Evolutionary conservation across 37 sponge, comb jelly and placozoan genomes (phyloP).

Genomic region (Agelas oroides): DNA sequence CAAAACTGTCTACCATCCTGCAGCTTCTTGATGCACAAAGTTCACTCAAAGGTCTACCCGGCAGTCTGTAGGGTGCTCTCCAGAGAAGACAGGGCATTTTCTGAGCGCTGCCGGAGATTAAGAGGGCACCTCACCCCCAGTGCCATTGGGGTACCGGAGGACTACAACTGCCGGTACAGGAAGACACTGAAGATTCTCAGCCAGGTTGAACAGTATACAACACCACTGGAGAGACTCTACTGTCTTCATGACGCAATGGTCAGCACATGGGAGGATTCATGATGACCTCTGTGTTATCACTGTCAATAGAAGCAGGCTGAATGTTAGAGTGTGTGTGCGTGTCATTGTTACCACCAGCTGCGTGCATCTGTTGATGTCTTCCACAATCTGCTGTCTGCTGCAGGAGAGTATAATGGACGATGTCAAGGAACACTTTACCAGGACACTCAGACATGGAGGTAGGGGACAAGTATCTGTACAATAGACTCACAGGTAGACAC

Average conservation of each 20-base stretch:
- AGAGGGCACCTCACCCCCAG: slow-evolving; percentile 35
- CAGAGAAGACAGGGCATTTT: slow-evolving; percentile 23
- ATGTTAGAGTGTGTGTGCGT: too few relatives aligned
- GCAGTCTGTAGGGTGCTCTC: slow-evolving; percentile 42
- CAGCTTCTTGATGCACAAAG: slow-evolving; percentile 53
- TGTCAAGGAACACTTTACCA: slow-evolving; percentile 37
- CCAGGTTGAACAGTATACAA: neutral
- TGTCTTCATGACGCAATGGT: slow-evolving; percentile 70
- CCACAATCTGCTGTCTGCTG: neutral
- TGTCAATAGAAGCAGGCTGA: too few relatives aligned
- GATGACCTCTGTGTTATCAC: too few relatives aligned
- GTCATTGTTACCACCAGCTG: neutral
- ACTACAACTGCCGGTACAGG: slow-evolving; percentile 47
- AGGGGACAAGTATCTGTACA: too few relatives aligned
- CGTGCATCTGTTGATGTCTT: neutral
- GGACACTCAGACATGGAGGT: slow-evolving; percentile 61
- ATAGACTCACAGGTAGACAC: too few relatives aligned
- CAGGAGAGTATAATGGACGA: slow-evolving; percentile 54
- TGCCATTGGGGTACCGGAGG: slow-evolving; percentile 33
- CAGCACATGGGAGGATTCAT: neutral
- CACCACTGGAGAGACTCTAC: slow-evolving; percentile 62
- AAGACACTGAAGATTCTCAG: slow-evolving; percentile 33
- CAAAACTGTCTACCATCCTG: neutral
- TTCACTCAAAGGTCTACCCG: slow-evolving; percentile 59
- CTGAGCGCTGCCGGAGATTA: slow-evolving; percentile 26